Conservation (phyloP, 2,888 invertebrate genomes). For the Cheilosia soror region DNA sequence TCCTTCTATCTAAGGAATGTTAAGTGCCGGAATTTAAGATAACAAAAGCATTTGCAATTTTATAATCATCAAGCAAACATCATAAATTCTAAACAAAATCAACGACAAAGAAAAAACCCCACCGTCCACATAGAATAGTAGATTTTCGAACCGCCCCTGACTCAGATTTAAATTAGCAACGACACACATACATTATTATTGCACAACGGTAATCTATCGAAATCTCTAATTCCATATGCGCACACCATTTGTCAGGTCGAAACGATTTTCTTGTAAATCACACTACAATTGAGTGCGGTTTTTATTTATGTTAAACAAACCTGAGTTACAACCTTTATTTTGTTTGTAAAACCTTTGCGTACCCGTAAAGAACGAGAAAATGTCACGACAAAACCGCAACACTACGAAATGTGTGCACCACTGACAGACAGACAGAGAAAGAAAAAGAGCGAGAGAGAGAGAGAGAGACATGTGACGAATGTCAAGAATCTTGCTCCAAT, state of each 20-base stretch:
- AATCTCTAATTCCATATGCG: constrained; percentile 21
- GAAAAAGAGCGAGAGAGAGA: background rate
- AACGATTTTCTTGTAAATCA: constrained; percentile 70
- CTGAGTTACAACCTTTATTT: constrained; percentile 37
- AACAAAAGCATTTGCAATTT: constrained; percentile 30
- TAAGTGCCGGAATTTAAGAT: constrained; percentile 37
- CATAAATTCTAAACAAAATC: constrained; percentile 19
- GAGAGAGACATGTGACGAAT: constrained; percentile 57
- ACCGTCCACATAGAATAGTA: background rate
- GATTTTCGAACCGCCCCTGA: constrained; percentile 9
- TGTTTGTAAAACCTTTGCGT: constrained; percentile 20
- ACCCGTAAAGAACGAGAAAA: constrained; percentile 49
- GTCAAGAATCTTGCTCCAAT: constrained; percentile 68
- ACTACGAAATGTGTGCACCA: constrained; percentile 50
- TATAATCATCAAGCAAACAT: constrained; percentile 34
- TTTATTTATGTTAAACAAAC: constrained; percentile 60
- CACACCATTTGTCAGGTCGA: constrained; percentile 68
- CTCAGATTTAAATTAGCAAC: constrained; percentile 30
- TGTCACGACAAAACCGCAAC: constrained; percentile 68
- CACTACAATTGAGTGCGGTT: constrained; percentile 65
- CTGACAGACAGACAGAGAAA: constrained; percentile 3
- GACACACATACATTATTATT: constrained; percentile 47
- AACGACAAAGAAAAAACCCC: constrained; percentile 6
- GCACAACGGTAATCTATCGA: constrained; percentile 43
- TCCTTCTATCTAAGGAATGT: constrained; percentile 53